Conservation (phyloP, 2,888 invertebrate species). For the Oligia strigilis region DNA sequence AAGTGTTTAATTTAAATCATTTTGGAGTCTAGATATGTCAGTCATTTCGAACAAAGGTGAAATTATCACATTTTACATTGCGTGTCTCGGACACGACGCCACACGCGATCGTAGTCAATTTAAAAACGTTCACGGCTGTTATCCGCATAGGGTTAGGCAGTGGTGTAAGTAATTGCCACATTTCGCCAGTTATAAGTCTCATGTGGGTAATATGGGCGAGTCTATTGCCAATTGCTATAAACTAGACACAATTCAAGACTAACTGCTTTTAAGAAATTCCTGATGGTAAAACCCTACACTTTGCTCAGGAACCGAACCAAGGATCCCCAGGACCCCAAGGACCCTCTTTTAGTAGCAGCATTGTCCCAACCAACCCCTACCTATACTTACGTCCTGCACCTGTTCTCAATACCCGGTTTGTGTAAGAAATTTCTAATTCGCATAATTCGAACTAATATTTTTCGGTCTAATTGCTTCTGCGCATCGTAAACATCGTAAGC, state of each 20-base stretch:
- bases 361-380: neutral
- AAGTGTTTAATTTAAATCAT: slow-evolving; percentile 49
- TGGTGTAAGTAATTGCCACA: neutral
- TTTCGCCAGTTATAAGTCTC: neutral
- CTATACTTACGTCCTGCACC: neutral
- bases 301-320: neutral
- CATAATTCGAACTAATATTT: slow-evolving; percentile 69
- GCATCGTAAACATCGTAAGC: slow-evolving; percentile 57
- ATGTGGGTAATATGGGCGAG: neutral
- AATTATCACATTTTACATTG: slow-evolving; percentile 63
- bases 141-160: neutral
- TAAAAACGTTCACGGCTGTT: slow-evolving; percentile 16
- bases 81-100: slow-evolving; percentile 57
- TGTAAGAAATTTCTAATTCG: slow-evolving; percentile 62
- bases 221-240: neutral
- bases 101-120: slow-evolving; percentile 55
- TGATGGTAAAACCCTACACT: neutral
- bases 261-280: neutral
- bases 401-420: slow-evolving; percentile 66
- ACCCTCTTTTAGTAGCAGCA: neutral
- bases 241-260: neutral
- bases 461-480: slow-evolving; percentile 68
- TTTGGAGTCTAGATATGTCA: slow-evolving; percentile 52
- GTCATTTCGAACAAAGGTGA: slow-evolving; percentile 54
- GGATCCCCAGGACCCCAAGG: neutral